Percentiles rank a stretch among this genome's conserved stretches.
These are phyloP conservation scores for Tragelaphus strepsiceros DNA, from an alignment of 2,113 vertebrate genomes.

Conservation along the genomic window DNA sequence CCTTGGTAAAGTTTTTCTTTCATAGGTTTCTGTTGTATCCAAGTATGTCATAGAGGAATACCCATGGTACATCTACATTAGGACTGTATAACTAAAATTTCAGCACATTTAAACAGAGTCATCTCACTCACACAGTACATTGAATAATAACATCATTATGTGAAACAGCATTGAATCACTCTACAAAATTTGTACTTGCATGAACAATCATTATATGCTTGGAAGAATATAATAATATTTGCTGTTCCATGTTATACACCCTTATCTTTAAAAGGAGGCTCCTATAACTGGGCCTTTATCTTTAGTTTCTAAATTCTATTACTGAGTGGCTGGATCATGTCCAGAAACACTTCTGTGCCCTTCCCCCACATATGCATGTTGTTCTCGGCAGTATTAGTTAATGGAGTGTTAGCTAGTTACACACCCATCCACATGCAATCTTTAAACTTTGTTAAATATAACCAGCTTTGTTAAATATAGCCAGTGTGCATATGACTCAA, in stretches of 20 bases:
- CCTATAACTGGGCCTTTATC: conserved; percentile 34
- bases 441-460: conserved; percentile 34
- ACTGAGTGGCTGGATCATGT: background rate
- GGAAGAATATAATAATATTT: conserved; percentile 56
- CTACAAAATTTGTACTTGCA: conserved; percentile 47
- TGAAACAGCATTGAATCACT: conserved; percentile 48
- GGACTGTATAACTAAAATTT: conserved; percentile 41
- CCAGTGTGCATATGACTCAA: background rate
- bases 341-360: background rate
- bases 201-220: conserved; percentile 45
- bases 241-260: background rate
- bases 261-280: conserved; percentile 44
- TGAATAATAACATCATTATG: conserved; percentile 56
- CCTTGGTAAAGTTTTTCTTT: conserved; percentile 43
- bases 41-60: conserved; percentile 14
- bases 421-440: background rate
- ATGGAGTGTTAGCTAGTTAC: background rate
- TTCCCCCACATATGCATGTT: background rate
- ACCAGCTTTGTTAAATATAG: background rate
- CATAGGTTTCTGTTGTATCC: conserved; percentile 25
- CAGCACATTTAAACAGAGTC: conserved; percentile 44
- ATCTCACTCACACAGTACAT: conserved; percentile 15
- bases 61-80: background rate
- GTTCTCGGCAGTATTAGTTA: background rate
- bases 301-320: background rate